Percentiles rank a stretch among this genome's conserved stretches.
phyloP scores from a whole-genome alignment of 2,888 invertebrate species.

The Acanthoscelides obtectus region DNA sequence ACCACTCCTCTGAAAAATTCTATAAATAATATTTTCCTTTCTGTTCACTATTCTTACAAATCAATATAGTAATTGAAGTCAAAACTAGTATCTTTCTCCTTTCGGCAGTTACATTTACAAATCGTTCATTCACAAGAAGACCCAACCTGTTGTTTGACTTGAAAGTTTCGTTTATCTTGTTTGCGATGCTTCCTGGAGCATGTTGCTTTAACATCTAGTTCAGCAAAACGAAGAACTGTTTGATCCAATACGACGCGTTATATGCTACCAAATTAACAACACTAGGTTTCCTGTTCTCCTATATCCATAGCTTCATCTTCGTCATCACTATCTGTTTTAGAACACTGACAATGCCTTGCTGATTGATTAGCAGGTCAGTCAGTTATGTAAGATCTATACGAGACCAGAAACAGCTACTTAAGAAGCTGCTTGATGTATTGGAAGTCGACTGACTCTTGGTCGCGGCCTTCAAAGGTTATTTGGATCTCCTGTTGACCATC shows the following conservation, averaged over 20 bases:
- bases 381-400: conserved; percentile 75
- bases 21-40: conserved; percentile 26
- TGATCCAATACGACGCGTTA: conserved; percentile 64
- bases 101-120: conserved; percentile 84
- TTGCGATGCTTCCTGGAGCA: conserved; percentile 56
- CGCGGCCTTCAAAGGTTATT: conserved; percentile 87
- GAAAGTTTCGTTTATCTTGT: conserved; percentile 60
- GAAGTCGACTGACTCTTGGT: conserved; percentile 77
- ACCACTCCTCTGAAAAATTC: too few species aligned
- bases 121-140: conserved; percentile 82
- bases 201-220: conserved; percentile 64
- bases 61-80: conserved; percentile 71
- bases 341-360: conserved; percentile 85
- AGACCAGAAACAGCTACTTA: conserved; percentile 75
- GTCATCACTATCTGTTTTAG: conserved; percentile 67
- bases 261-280: conserved; percentile 74
- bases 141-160: conserved; percentile 63
- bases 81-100: conserved; percentile 70
- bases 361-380: conserved; percentile 78
- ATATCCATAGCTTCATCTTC: conserved; percentile 60
- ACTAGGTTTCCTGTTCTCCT: conserved; percentile 66
- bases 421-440: conserved; percentile 82
- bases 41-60: conserved; percentile 60
- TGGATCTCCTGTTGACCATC: conserved; percentile 63
- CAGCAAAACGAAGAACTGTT: conserved; percentile 68